Evolutionary conservation across 2,888 invertebrate genomes (phyloP).

Genomic region (Matsumyia berberina): DNA sequence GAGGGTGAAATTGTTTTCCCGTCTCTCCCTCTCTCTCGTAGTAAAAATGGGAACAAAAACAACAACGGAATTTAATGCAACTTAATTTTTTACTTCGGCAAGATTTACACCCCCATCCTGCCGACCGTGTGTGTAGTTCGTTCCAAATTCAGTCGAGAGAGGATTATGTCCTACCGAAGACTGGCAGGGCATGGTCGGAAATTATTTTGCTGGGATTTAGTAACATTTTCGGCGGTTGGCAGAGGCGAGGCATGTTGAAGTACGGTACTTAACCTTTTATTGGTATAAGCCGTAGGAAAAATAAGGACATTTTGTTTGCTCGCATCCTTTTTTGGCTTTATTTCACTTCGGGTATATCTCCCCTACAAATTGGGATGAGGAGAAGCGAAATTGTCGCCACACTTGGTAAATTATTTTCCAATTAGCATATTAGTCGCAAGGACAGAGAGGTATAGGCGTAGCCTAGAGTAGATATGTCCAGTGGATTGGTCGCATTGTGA

Average conservation of each 20-base stretch:
- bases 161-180: slow-evolving; percentile 66
- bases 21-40: slow-evolving; percentile 1
- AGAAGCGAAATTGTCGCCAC: slow-evolving; percentile 64
- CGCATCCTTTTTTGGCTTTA: slow-evolving; percentile 33
- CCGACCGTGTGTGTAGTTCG: slow-evolving; percentile 5
- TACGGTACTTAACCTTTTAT: slow-evolving; percentile 74
- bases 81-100: slow-evolving; percentile 28
- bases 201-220: slow-evolving; percentile 66
- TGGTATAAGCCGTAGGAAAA: slow-evolving; percentile 65
- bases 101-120: slow-evolving; percentile 47
- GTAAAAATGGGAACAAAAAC: slow-evolving; percentile 63
- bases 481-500: slow-evolving; percentile 5
- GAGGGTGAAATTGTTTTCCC: slow-evolving; percentile 20
- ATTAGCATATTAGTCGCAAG: slow-evolving; percentile 68
- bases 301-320: slow-evolving; percentile 47
- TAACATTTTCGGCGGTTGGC: slow-evolving; percentile 30
- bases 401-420: slow-evolving; percentile 75
- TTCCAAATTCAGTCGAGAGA: slow-evolving; percentile 50
- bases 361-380: slow-evolving; percentile 26
- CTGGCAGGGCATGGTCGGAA: slow-evolving; percentile 34
- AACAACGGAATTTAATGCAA: slow-evolving; percentile 72
- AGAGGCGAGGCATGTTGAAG: slow-evolving; percentile 63
- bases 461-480: slow-evolving; percentile 8
- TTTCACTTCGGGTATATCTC: slow-evolving; percentile 3
- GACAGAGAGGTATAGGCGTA: not conserved